These are phyloP conservation scores for Sylvietta virens DNA, from an alignment of 2,113 vertebrate genomes.

Conservation along the genomic window DNA sequence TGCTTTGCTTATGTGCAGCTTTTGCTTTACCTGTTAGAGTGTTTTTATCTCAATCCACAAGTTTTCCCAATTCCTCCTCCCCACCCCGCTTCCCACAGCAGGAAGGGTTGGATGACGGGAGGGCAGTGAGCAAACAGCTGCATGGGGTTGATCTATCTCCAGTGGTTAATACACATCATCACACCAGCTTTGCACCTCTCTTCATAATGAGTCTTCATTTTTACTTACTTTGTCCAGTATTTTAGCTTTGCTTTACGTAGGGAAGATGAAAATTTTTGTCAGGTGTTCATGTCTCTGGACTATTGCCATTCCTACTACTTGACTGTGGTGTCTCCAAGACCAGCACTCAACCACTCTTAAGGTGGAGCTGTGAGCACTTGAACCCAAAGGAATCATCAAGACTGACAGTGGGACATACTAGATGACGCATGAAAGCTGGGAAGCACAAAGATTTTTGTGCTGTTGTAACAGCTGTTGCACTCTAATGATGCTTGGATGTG, in stretches of 20 bases:
- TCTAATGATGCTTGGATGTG: background rate
- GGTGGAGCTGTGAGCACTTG: background rate
- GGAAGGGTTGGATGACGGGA: background rate
- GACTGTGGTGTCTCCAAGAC: background rate
- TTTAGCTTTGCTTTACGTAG: background rate
- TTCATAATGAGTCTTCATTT: background rate
- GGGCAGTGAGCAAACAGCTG: accelerated
- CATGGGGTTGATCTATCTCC: background rate
- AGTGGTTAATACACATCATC: background rate
- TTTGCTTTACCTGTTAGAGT: background rate
- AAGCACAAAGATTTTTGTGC: background rate
- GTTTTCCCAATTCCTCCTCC: background rate
- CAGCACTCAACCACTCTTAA: background rate
- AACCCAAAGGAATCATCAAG: background rate
- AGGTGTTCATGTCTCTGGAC: background rate
- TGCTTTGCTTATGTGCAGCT: background rate
- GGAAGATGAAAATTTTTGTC: background rate
- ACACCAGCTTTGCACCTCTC: background rate
- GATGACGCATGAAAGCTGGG: background rate
- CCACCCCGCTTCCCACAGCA: background rate
- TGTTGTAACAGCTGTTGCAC: background rate
- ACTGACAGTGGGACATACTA: background rate
- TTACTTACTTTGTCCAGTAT: background rate
- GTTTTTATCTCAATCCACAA: background rate
- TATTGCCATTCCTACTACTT: background rate